Conservation (phyloP, 2,888 invertebrate genomes). For the Erebia aethiops region DNA sequence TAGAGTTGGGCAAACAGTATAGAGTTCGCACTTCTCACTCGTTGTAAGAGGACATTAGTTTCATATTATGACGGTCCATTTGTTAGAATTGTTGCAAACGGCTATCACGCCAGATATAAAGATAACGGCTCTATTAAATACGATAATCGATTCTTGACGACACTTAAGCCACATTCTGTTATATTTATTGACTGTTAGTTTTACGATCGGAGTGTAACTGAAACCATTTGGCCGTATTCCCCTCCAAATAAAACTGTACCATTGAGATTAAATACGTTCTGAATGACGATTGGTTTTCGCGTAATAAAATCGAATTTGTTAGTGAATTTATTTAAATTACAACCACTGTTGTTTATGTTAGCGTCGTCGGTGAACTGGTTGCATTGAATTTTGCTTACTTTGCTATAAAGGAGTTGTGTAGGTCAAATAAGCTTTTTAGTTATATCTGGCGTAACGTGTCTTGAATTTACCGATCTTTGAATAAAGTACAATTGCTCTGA, state of each 20-base stretch:
- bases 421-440: conserved; percentile 10
- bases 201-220: conserved; percentile 49
- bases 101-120: conserved; percentile 48
- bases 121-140: conserved; percentile 53
- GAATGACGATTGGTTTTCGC: conserved; percentile 35
- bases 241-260: conserved; percentile 43
- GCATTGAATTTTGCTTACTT: conserved; percentile 21
- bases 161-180: conserved; percentile 53
- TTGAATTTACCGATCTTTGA: conserved; percentile 2
- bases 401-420: conserved; percentile 5
- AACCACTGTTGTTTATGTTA: conserved; percentile 25
- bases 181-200: conserved; percentile 64
- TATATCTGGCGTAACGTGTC: background rate
- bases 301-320: conserved; percentile 41
- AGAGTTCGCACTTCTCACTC: background rate
- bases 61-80: conserved; percentile 30
- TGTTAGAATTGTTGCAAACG: conserved; percentile 30
- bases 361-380: conserved; percentile 9
- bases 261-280: conserved; percentile 29
- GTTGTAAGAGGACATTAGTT: conserved; percentile 19
- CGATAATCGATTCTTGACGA: conserved; percentile 63
- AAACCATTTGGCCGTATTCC: conserved; percentile 42
- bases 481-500: background rate
- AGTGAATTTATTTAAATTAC: conserved; percentile 37
- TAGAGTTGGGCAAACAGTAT: background rate